Base-by-base conservation (phyloP, 2,888 invertebrate species). In the Parelbella ahira region DNA sequence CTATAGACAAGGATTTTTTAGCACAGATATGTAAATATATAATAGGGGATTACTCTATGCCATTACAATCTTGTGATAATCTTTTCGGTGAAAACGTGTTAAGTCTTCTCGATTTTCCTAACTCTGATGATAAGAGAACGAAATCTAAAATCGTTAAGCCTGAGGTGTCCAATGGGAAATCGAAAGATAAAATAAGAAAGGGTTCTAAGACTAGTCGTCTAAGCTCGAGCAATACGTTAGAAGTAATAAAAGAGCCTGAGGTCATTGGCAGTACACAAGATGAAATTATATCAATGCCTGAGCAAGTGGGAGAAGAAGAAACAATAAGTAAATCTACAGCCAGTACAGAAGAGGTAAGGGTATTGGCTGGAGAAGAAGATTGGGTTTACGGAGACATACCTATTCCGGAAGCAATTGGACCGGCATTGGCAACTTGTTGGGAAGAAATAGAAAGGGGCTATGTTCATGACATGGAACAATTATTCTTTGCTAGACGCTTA, bases 401-500 rank as follows among this genome's bases (percentile, higher is more conserved):
- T 3, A 74, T 88, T 29, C 8, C 77, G 8, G 64, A 73, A 33
- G 38, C 54, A 4, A 71, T 88, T 33, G 68, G 77, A 3, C 52
- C 75, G 15, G 67, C 78, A 10, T 54, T 90, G 47, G 88, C 88
- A 0, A 74, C 73, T 11, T 71, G 86, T 38, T 90, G 90, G 90
- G 81, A 88, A 56, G 72, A 72, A 59, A 56, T 86, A 21, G 90
- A 90, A 59, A 77, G 64, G 49, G 56, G 63, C 1, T 90, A 90
- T 48, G 59, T 90, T 5, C 64, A 76, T 28, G 90, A 90, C 50
- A 67, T 92, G 51, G 80, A 89, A 51, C 81, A 91, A 49, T 54
- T 90, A 25, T 88, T 92, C 51, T 89, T 89, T 48, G 69, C 89
- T n/a, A 89, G 88, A 51, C 77, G 92, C 28, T 56, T 89, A 27